Evolutionary conservation across 2,888 invertebrate species (phyloP).

Genomic region (Hipparchia semele): DNA sequence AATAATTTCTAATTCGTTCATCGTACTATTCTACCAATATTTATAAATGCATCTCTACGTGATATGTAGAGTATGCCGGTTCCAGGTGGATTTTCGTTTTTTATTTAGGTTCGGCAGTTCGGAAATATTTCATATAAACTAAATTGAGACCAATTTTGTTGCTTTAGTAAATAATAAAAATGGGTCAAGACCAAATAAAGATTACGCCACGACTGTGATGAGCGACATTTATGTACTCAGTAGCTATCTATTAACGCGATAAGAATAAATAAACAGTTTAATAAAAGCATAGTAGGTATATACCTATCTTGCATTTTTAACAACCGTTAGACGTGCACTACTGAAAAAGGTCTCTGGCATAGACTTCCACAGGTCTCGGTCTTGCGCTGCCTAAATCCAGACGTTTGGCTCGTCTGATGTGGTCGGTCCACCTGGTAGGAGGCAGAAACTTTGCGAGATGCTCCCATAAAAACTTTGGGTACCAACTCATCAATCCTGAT

Average conservation of each 20-base stretch:
- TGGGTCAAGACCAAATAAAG: constrained; percentile 39
- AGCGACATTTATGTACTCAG: constrained; percentile 28
- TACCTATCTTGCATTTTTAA: background rate
- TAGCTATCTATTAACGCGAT: constrained; percentile 14
- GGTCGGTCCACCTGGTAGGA: no score
- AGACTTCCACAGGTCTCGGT: no score
- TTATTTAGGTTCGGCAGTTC: constrained; percentile 2
- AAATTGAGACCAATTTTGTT: constrained; percentile 27
- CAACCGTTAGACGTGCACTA: no score
- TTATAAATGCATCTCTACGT: background rate
- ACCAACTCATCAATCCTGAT: no score
- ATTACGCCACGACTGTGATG: constrained; percentile 41
- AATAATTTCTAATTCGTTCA: no score
- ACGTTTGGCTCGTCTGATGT: no score
- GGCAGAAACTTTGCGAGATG: no score
- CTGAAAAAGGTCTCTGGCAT: no score
- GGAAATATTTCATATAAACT: constrained; percentile 12
- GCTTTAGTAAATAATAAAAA: constrained; percentile 41
- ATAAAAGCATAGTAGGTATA: background rate
- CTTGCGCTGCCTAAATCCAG: no score
- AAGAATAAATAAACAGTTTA: background rate
- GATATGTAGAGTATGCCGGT: background rate
- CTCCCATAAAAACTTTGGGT: no score
- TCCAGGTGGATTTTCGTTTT: background rate
- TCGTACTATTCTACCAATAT: no score